phyloP scores from a whole-genome alignment of 2,888 invertebrate genomes.

The Dolomedes plantarius region DNA sequence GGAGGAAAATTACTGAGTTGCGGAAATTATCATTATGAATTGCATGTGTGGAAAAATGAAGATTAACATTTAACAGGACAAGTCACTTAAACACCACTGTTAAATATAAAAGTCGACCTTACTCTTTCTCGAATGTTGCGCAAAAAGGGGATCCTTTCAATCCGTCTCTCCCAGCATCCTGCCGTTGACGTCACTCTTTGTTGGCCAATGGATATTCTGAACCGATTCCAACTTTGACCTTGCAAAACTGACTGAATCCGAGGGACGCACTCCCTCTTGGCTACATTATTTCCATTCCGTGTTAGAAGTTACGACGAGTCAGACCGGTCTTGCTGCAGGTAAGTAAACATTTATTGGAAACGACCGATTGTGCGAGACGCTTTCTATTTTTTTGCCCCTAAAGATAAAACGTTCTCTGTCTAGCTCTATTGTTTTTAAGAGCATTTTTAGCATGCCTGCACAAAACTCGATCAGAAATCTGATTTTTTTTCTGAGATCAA shows the following conservation, averaged over 20 bases:
- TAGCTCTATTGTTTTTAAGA: too few species aligned
- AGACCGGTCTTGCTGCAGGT: conserved; percentile 62
- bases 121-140: conserved; percentile 22
- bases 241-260: conserved; percentile 17
- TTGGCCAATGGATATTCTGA: conserved; percentile 54
- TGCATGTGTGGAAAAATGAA: too few species aligned
- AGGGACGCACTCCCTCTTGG: background rate
- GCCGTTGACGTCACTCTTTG: conserved; percentile 50
- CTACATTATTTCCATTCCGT: background rate
- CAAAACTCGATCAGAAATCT: too few species aligned
- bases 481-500: too few species aligned
- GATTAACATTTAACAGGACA: too few species aligned
- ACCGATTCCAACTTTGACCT: conserved; percentile 49
- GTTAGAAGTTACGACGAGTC: conserved; percentile 34
- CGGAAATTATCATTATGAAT: too few species aligned
- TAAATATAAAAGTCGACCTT: conserved; percentile 37
- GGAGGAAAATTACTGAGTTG: too few species aligned
- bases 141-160: conserved; percentile 36
- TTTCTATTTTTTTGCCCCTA: too few species aligned
- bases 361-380: too few species aligned
- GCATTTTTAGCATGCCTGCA: too few species aligned
- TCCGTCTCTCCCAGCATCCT: conserved; percentile 50
- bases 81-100: too few species aligned
- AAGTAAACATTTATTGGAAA: conserved; percentile 39
- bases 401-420: too few species aligned